Conservation (phyloP, 2,797 vertebrate genomes). For the Caiman crocodilus region DNA sequence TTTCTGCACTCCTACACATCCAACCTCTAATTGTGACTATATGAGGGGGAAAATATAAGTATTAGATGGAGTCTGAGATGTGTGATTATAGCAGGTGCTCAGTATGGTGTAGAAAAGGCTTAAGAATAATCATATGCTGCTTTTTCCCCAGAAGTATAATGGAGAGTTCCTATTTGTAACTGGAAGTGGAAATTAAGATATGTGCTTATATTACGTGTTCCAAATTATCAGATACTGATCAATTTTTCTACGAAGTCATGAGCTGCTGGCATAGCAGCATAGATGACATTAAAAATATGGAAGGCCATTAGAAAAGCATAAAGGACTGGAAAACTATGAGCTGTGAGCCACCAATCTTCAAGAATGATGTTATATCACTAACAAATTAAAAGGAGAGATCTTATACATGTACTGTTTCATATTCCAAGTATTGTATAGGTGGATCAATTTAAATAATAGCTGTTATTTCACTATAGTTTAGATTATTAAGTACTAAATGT, state of each 20-base stretch:
- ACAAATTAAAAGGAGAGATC: not conserved
- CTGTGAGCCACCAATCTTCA: not conserved
- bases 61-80: no score
- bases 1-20: not conserved
- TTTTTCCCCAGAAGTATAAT: not conserved
- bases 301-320: not conserved
- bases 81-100: not conserved
- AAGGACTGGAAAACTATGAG: not conserved
- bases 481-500: accelerated
- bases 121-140: not conserved
- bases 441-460: not conserved
- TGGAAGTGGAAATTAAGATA: not conserved
- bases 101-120: not conserved
- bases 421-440: not conserved
- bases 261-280: not conserved
- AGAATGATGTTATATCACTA: not conserved
- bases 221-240: accelerated
- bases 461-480: not conserved
- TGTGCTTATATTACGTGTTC: not conserved
- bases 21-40: not conserved
- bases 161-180: not conserved
- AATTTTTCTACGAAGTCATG: not conserved
- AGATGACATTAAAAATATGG: accelerated
- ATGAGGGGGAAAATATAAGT: not conserved
- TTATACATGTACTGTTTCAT: not conserved